Conservation (phyloP, 2,797 vertebrate species). For the Hafferia zeledoni region DNA sequence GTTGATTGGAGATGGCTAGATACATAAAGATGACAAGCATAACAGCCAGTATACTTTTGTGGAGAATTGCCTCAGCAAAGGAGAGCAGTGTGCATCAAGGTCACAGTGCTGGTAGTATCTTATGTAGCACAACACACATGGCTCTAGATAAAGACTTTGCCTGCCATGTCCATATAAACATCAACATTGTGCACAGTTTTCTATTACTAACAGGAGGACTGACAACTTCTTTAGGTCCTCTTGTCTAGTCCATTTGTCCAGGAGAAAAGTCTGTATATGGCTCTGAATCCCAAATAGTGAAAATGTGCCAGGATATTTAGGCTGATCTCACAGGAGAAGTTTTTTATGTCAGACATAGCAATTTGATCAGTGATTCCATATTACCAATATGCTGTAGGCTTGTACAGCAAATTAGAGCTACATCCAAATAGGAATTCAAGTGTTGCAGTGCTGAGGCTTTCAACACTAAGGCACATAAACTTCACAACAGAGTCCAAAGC, state of each 20-base stretch:
- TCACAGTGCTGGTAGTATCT: background rate
- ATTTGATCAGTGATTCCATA: background rate
- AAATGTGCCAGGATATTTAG: background rate
- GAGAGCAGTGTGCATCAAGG: background rate
- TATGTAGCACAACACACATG: background rate
- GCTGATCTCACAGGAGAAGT: background rate
- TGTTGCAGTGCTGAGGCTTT: background rate
- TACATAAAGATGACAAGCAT: background rate
- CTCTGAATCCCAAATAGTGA: background rate
- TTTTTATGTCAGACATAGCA: background rate
- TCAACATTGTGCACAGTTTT: background rate
- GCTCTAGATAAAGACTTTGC: background rate
- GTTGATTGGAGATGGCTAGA: background rate
- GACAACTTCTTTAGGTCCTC: background rate
- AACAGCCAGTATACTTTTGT: background rate
- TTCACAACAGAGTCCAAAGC: background rate
- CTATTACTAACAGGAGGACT: background rate
- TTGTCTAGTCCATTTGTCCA: background rate
- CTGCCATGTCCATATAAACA: background rate
- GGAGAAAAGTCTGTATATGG: background rate
- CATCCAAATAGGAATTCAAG: background rate
- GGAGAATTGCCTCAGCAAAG: background rate
- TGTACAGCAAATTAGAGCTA: background rate
- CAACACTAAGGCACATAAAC: background rate
- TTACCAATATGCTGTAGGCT: background rate